phyloP scores from a whole-genome alignment of 2,113 vertebrate species.

The Trematomus loennbergii region DNA sequence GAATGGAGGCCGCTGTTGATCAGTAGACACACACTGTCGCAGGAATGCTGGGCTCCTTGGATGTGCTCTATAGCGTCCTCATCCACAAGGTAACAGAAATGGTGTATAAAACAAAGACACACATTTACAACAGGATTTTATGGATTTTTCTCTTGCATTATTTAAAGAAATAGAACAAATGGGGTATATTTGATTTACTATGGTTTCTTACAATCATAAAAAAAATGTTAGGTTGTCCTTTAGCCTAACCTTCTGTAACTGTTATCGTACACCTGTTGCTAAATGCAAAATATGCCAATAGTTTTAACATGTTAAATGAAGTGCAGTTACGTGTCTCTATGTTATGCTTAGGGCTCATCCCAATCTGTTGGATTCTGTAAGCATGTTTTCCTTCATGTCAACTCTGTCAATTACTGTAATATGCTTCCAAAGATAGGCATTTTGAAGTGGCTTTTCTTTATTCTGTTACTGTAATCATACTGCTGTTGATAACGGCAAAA shows the following conservation, averaged over 20 bases:
- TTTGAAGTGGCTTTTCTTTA: too few relatives aligned
- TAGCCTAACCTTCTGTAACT: background rate
- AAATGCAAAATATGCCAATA: background rate
- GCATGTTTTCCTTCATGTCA: too few relatives aligned
- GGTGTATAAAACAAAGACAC: background rate
- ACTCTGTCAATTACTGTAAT: too few relatives aligned
- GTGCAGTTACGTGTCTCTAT: too few relatives aligned
- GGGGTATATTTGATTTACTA: background rate
- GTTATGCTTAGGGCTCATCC: too few relatives aligned
- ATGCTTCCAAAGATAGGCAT: too few relatives aligned
- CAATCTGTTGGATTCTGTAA: too few relatives aligned
- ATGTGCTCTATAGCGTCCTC: conserved; percentile 81
- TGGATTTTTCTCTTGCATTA: background rate
- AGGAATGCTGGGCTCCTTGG: conserved; percentile 84
- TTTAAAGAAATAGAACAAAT: background rate
- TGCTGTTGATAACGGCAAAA: background rate
- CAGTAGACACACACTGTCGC: conserved; percentile 49
- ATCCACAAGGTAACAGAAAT: conserved; percentile 80
- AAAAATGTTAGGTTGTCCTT: too few relatives aligned
- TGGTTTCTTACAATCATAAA: background rate
- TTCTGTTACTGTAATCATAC: background rate
- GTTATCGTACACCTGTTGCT: background rate
- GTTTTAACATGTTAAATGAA: background rate
- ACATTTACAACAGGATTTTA: too few relatives aligned
- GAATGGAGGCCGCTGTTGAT: conserved; percentile 56